These are phyloP conservation scores for Ceraclea dissimilis DNA, from an alignment of 2,888 invertebrate genomes.

Conservation along the genomic window DNA sequence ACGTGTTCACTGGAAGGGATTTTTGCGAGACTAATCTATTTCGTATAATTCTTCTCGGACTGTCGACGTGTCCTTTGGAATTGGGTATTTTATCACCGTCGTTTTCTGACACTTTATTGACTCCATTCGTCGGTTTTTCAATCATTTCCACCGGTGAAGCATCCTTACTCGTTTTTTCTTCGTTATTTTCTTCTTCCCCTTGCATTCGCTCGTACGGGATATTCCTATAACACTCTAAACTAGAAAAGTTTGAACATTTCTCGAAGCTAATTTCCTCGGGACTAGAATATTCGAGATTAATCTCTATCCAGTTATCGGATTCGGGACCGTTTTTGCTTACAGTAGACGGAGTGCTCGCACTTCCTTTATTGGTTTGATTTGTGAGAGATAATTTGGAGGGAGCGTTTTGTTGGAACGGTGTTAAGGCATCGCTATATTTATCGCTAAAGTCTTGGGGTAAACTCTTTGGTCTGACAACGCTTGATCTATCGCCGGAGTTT, in stretches of 20 bases:
- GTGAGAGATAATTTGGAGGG: constrained; percentile 29
- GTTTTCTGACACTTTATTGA: constrained; percentile 29
- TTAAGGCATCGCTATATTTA: constrained; percentile 24
- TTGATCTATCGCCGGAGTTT: constrained; percentile 5
- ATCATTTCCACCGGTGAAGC: constrained; percentile 29
- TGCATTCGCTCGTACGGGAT: constrained; percentile 42
- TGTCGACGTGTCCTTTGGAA: constrained; percentile 35
- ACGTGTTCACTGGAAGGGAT: constrained; percentile 39
- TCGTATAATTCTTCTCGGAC: constrained; percentile 35
- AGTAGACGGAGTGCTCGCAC: constrained; percentile 27
- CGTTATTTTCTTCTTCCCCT: constrained; percentile 32
- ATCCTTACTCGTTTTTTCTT: constrained; percentile 33
- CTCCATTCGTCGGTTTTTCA: constrained; percentile 25
- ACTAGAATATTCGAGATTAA: constrained; percentile 61
- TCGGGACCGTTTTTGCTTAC: constrained; percentile 31
- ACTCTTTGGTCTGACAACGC: constrained; percentile 22
- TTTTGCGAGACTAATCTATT: constrained; percentile 39
- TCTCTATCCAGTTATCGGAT: constrained; percentile 65
- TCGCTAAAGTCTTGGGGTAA: constrained; percentile 26
- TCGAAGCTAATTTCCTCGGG: constrained; percentile 56
- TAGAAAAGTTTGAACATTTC: constrained; percentile 45
- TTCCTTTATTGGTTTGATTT: constrained; percentile 25
- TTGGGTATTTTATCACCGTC: constrained; percentile 29
- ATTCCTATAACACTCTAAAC: constrained; percentile 34
- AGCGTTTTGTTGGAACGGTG: constrained; percentile 32